phyloP scores from a whole-genome alignment of 2,888 invertebrate genomes.

The Synanthedon tipuliformis region DNA sequence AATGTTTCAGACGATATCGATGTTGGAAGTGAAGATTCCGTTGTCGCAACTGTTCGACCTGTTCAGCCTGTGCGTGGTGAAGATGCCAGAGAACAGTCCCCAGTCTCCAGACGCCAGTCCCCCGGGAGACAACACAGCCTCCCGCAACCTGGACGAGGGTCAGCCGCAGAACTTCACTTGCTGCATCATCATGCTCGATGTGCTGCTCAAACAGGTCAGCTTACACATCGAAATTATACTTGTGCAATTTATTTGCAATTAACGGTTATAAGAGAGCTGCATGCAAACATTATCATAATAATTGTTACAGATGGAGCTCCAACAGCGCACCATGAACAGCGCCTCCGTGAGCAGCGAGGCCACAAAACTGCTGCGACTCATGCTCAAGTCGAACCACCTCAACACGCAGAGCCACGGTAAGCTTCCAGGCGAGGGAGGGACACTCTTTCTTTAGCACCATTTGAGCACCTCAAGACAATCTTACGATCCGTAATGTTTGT shows the following conservation, averaged over 20 bases:
- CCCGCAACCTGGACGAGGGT: conserved; percentile 47
- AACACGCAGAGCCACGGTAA: conserved; percentile 58
- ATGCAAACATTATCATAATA: no score
- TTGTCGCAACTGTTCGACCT: conserved; percentile 87
- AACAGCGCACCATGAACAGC: conserved; percentile 48
- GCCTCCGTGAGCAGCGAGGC: conserved; percentile 59
- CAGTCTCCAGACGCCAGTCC: conserved; percentile 35
- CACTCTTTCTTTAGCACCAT: no score
- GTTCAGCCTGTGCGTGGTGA: conserved; percentile 88
- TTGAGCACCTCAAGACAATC: no score
- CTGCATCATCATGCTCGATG: conserved; percentile 96
- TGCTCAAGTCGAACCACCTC: conserved; percentile 55
- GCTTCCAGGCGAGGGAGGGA: no score
- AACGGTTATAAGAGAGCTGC: no score
- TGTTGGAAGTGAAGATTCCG: conserved; percentile 91
- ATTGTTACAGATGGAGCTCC: conserved; percentile 51
- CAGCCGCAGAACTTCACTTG: conserved; percentile 90
- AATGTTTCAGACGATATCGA: conserved; percentile 78
- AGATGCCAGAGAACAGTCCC: conserved; percentile 52
- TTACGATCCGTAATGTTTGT: not conserved
- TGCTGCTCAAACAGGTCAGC: conserved; percentile 88
- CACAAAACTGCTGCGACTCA: conserved; percentile 48
- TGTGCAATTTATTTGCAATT: no score
- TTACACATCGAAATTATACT: not conserved
- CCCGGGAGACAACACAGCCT: conserved; percentile 29